Percentiles rank a stretch among this genome's conserved stretches.
Evolutionary conservation across 1,140 invertebrate genomes (phyloP).

Genomic region (Littorina saxatilis): DNA sequence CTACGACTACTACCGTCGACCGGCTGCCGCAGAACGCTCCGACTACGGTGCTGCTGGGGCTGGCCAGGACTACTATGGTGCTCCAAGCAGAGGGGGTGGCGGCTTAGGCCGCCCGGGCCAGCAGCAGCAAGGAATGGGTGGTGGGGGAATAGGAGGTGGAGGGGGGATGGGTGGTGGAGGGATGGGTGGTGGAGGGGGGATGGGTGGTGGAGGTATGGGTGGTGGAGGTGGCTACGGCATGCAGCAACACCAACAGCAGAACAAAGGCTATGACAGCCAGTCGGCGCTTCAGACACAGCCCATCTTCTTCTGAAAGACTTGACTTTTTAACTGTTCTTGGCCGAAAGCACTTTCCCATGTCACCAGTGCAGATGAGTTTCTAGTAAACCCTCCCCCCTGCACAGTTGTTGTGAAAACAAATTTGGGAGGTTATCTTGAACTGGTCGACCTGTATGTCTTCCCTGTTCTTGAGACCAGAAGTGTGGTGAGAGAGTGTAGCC

Average conservation of each 20-base stretch:
- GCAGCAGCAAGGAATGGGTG: not conserved
- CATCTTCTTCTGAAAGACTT: slow-evolving; percentile 15
- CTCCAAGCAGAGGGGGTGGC: not conserved
- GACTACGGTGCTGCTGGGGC: not conserved
- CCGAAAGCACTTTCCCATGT: too few relatives aligned
- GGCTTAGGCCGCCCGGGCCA: not conserved
- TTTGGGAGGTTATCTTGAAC: too few relatives aligned
- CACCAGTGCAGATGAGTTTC: too few relatives aligned
- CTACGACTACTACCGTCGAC: slow-evolving; percentile 33
- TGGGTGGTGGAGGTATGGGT: not conserved
- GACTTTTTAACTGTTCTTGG: too few relatives aligned
- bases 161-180: not conserved
- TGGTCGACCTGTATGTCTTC: too few relatives aligned
- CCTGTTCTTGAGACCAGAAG: too few relatives aligned
- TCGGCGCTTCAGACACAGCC: slow-evolving; percentile 11
- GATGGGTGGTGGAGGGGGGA: not conserved
- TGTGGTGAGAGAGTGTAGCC: too few relatives aligned
- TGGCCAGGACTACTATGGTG: not conserved
- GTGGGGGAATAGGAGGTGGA: not conserved
- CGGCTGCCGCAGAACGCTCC: not conserved
- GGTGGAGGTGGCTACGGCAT: not conserved
- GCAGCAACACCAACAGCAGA: slow-evolving; percentile 5
- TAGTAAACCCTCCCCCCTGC: too few relatives aligned
- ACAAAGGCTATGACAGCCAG: slow-evolving; percentile 8
- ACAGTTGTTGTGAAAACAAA: too few relatives aligned